Evolutionary conservation across 2,888 invertebrate genomes (phyloP), one percentile per base, ranked within the genome.

Genomic region (Pandemis corylana): DNA sequence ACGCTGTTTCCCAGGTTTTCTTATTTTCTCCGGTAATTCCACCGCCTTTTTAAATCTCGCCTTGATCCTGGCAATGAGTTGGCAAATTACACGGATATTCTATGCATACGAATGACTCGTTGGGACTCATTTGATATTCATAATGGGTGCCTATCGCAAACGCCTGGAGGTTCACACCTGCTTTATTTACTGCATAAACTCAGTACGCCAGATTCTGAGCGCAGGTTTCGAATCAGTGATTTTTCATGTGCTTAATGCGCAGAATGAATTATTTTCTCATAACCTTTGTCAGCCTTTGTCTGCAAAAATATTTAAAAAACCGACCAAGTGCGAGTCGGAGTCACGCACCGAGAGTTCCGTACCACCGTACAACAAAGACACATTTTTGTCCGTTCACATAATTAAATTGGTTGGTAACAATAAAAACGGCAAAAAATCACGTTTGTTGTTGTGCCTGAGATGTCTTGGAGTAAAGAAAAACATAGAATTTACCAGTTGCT

Each of bases 41-140:
- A 62, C 73, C 80, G 78, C 80, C 80, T 87, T 85, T 85, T 82
- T 83, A 86, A 88, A 89, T 87, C 86, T 86, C 81, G 84, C 84
- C 84, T 83, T 87, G 86, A 90, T 88, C 88, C 88, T 79, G 80
- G 87, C 88, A 85, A 89, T 87, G 86, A 88, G 85, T 85, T 87
- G 84, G 85, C 87, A 89, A 89, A 90, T 89, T 85, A 89, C 83
- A 76, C 83, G 82, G 85, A 85, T 86, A 86, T 85, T 85, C 87
- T 77, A 87, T 89, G 90, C 90, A 90, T 90, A 89, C 86, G 84
- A 89, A 90, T 89, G 75, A 82, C 80, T 78, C 77, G 77, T 80
- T 79, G 78, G 71, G 77, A 79, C 78, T 78, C 78, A 76, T 78
- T 77, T 77, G 78, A 81, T 78, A 79, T 78, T 78, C 80, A 75